A percentile compares a stretch with the other conserved stretches of the same genome.
phyloP scores from a whole-genome alignment of 2,888 invertebrate species.

The Alsophila aescularia region DNA sequence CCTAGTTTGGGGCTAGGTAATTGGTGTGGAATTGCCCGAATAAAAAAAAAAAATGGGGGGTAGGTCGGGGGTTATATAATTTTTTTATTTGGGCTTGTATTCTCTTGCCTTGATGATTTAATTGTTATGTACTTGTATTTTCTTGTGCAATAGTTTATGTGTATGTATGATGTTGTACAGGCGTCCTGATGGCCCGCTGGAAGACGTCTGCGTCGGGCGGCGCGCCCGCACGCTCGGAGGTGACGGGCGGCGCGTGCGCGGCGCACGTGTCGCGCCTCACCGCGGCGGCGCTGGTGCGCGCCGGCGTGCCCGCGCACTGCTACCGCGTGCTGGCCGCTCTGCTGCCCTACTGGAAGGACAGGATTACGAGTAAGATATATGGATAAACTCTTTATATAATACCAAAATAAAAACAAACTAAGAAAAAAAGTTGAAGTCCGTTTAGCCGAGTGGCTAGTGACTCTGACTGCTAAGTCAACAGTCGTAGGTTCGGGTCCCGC shows the following conservation, averaged over 20 bases:
- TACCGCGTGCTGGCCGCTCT: slow-evolving; percentile 68
- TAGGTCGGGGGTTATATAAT: too few species aligned
- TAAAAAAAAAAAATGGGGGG: too few species aligned
- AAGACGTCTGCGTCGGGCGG: slow-evolving; percentile 71
- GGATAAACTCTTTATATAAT: too few species aligned
- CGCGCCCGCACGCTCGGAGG: slow-evolving; percentile 49
- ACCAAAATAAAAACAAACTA: too few species aligned
- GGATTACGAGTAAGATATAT: slow-evolving; percentile 67
- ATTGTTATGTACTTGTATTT: not conserved
- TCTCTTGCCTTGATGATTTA: not conserved
- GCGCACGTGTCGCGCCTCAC: slow-evolving; percentile 77
- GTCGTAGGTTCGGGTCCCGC: too few species aligned
- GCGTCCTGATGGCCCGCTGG: slow-evolving; percentile 90
- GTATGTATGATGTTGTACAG: slow-evolving; percentile 54
- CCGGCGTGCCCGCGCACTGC: slow-evolving; percentile 72
- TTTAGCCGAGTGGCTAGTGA: too few species aligned
- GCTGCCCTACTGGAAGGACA: slow-evolving; percentile 89
- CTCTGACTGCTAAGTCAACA: too few species aligned
- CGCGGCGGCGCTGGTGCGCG: slow-evolving; percentile 70
- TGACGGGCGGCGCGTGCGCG: slow-evolving; percentile 62
- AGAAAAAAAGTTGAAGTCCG: too few species aligned
- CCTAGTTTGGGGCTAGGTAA: too few species aligned
- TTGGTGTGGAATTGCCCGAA: too few species aligned
- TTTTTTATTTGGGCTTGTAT: too few species aligned
- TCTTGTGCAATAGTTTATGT: not conserved